Conservation (phyloP, 2,113 vertebrate species). For the Nymphicus hollandicus region DNA sequence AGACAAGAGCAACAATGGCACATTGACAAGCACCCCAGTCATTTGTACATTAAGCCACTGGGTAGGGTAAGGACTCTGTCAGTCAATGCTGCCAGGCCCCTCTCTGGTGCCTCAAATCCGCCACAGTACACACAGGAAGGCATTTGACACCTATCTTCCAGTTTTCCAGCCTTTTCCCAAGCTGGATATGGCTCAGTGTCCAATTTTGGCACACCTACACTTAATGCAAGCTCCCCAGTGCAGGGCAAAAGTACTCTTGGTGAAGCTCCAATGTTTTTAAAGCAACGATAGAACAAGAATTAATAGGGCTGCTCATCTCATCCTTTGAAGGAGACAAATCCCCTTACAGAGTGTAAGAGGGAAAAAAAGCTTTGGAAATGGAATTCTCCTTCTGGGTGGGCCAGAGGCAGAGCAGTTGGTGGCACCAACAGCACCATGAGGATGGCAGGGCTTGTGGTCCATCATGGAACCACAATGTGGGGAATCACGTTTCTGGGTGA, state of each 20-base stretch:
- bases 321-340: not conserved
- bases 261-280: not conserved
- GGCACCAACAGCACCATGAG: not conserved
- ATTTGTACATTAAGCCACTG: not conserved
- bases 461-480: accelerated
- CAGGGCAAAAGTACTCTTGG: not conserved
- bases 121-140: not conserved
- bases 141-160: not conserved
- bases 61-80: not conserved
- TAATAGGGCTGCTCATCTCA: not conserved
- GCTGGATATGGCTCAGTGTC: not conserved
- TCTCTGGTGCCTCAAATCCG: not conserved
- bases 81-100: not conserved
- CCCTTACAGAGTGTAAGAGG: too few species aligned
- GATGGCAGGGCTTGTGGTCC: not conserved
- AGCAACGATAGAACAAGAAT: not conserved
- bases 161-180: not conserved
- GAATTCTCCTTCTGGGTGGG: not conserved
- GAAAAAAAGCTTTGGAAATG: not conserved
- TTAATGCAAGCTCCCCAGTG: not conserved
- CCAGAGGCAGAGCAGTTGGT: not conserved
- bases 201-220: not conserved
- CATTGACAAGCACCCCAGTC: not conserved
- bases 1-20: not conserved
- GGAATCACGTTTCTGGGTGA: not conserved